These are phyloP conservation scores for Apogon hyalosoma DNA, from an alignment of 2,797 vertebrate genomes.

Conservation along the genomic window DNA sequence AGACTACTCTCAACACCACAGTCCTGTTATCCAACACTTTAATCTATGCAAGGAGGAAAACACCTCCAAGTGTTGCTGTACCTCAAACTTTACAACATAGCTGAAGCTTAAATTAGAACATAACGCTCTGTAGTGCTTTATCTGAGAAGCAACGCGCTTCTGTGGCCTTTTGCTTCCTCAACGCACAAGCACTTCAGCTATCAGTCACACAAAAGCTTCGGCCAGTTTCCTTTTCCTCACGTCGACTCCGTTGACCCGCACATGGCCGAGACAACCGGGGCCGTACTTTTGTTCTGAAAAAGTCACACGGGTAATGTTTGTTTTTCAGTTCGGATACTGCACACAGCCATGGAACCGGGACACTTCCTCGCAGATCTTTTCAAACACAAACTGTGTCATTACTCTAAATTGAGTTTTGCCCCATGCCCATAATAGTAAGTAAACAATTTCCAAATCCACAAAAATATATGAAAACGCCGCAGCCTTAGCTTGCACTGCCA, in stretches of 20 bases:
- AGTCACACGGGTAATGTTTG: slow-evolving; percentile 59
- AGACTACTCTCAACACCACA: neutral
- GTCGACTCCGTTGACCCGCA: slow-evolving; percentile 24
- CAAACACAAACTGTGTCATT: slow-evolving; percentile 72
- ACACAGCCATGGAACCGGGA: slow-evolving; percentile 39
- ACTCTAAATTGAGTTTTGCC: slow-evolving; percentile 62
- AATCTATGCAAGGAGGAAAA: slow-evolving; percentile 36
- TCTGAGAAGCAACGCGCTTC: slow-evolving; percentile 64
- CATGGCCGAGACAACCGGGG: slow-evolving; percentile 1
- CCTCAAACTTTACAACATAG: slow-evolving; percentile 30
- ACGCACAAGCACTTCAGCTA: slow-evolving; percentile 48
- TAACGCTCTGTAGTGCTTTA: slow-evolving; percentile 45
- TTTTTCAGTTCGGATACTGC: slow-evolving; percentile 39
- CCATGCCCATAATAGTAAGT: slow-evolving; percentile 72
- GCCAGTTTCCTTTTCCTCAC: slow-evolving; percentile 53
- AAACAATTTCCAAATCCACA: slow-evolving; percentile 65
- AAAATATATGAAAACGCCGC: slow-evolving; percentile 70
- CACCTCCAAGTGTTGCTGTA: slow-evolving; percentile 9
- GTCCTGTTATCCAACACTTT: slow-evolving; percentile 23
- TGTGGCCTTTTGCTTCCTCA: slow-evolving; percentile 53
- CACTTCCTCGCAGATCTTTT: slow-evolving; percentile 55
- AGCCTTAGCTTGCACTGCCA: slow-evolving; percentile 60
- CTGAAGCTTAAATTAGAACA: slow-evolving; percentile 59
- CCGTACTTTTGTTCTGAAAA: slow-evolving; percentile 32
- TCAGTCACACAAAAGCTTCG: slow-evolving; percentile 55